Base-by-base conservation (phyloP, 2,797 vertebrate species). In the Pangasius djambal region DNA sequence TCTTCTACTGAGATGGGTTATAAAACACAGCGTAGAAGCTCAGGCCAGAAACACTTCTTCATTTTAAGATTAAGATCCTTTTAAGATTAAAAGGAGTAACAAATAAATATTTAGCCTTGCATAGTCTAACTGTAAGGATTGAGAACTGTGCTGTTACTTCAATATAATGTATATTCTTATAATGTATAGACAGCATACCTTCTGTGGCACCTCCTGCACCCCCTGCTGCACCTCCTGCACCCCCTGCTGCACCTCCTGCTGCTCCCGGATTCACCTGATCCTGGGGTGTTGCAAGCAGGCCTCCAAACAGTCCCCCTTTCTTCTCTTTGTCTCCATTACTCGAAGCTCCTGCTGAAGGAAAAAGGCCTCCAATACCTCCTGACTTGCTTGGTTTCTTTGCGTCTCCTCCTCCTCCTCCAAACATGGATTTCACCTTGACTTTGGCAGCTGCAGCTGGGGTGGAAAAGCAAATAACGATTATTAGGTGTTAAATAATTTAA, bases 381-480 rank as follows among this genome's bases (percentile, higher is more conserved):
- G 87, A 86, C 31, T 87, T 48, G 9, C 75, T 48, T 28, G 72
- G 44, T 12, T 75, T 37, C 25, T 88, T 67, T 4, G 59, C 74
- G 0, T 83, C 89, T 20, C 87, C 89, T 37, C 48, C 25, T 63
- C 85, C 88, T 74, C 63, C 52, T 34, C 88, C 61, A 0, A 93
- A 0, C 1, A 48, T 22, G 9, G 65, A 88, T 75, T 90, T 94
- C 28, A 90, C 90, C 86, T 94, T 93, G 6, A 8, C 37, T 89
- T 94, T 94, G 50, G 92, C 92, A 0, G 15, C 63, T 0, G n/a
- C 2, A 63, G 92, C 93, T 94, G 83, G 40, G 88, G n/a, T 25
- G 13, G 63, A 16, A 77, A 67, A 44, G 55, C 40, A 75, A 57
- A 50, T 31, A 25, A 12, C 25, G 0, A 8, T 52, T 48, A 70